A percentile compares a stretch with the other conserved stretches of the same genome.
Conservation (phyloP, 2,888 invertebrate genomes). For the Lysandra coridon region DNA sequence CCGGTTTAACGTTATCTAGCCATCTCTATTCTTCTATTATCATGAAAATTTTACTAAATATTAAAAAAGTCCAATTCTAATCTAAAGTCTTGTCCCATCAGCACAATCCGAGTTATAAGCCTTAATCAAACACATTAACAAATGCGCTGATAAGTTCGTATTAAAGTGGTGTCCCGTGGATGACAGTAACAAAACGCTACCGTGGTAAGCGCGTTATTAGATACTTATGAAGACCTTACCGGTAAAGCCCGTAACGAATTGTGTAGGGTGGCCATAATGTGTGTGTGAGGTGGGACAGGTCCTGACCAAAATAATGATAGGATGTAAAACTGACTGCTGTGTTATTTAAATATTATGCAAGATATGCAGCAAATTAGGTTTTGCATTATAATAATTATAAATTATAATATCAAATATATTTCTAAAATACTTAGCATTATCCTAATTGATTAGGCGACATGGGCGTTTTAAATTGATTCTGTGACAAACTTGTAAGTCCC, state of each 20-base stretch:
- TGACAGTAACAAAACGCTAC: conserved; percentile 72
- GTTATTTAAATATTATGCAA: too few relatives aligned
- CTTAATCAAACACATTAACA: conserved; percentile 23
- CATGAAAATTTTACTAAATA: background rate
- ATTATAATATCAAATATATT: too few relatives aligned
- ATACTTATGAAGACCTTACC: conserved; percentile 63
- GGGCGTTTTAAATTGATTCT: background rate
- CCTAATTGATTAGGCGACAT: background rate
- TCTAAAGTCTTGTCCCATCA: conserved; percentile 6
- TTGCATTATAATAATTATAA: too few relatives aligned
- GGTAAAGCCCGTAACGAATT: conserved; percentile 67
- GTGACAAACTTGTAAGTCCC: too few relatives aligned
- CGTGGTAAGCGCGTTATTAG: conserved; percentile 69
- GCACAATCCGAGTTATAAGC: background rate
- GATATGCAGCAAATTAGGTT: too few relatives aligned
- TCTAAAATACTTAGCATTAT: too few relatives aligned
- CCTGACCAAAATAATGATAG: background rate
- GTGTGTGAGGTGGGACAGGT: background rate
- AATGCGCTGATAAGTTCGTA: conserved; percentile 32
- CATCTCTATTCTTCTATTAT: too few relatives aligned
- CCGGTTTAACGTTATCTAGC: too few relatives aligned
- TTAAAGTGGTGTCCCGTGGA: conserved; percentile 36
- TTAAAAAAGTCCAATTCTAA: background rate
- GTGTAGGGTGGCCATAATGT: conserved; percentile 48
- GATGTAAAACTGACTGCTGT: too few relatives aligned